Conservation (phyloP, 1,140 invertebrate species). For the Sminthurides bifidus region DNA sequence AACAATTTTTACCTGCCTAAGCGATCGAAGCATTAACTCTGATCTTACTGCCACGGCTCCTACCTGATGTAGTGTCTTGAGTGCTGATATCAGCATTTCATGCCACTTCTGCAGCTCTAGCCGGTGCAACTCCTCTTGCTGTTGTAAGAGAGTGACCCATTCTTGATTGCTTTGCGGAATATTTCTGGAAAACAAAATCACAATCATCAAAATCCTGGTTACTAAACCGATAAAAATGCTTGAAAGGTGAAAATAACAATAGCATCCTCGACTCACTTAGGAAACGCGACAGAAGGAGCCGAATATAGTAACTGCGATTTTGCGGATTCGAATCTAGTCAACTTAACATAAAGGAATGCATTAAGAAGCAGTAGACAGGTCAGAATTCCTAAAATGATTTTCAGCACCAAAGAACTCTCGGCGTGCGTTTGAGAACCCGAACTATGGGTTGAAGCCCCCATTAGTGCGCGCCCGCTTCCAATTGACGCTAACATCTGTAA, state of each 20-base stretch:
- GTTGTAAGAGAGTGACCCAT: slow-evolving; percentile 59
- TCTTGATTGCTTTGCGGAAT: slow-evolving; percentile 57
- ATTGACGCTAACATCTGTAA: slow-evolving; percentile 8
- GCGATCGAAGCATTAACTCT: neutral
- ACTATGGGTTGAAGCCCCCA: neutral
- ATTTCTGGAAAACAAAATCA: slow-evolving; percentile 36
- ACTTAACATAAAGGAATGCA: slow-evolving; percentile 62
- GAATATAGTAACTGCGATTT: slow-evolving; percentile 32
- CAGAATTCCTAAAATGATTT: slow-evolving; percentile 39
- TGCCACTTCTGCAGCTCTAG: slow-evolving; percentile 64
- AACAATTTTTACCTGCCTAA: neutral
- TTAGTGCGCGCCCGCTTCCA: slow-evolving; percentile 1
- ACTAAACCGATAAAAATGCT: slow-evolving; percentile 18
- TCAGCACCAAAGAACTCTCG: slow-evolving; percentile 23
- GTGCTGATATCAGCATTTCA: slow-evolving; percentile 44
- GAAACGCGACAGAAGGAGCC: slow-evolving; percentile 17
- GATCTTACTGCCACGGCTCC: neutral
- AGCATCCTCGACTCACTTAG: slow-evolving; percentile 25
- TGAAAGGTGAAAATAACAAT: slow-evolving; percentile 2
- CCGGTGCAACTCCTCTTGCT: slow-evolving; percentile 61
- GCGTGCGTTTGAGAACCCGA: slow-evolving; percentile 4
- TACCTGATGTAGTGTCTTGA: slow-evolving; percentile 34
- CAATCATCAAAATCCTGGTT: neutral
- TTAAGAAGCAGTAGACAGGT: slow-evolving; percentile 58
- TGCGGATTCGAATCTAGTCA: slow-evolving; percentile 51